Evolutionary conservation across 2,797 vertebrate species (phyloP).

Genomic region (Brachyalestes nurse): DNA sequence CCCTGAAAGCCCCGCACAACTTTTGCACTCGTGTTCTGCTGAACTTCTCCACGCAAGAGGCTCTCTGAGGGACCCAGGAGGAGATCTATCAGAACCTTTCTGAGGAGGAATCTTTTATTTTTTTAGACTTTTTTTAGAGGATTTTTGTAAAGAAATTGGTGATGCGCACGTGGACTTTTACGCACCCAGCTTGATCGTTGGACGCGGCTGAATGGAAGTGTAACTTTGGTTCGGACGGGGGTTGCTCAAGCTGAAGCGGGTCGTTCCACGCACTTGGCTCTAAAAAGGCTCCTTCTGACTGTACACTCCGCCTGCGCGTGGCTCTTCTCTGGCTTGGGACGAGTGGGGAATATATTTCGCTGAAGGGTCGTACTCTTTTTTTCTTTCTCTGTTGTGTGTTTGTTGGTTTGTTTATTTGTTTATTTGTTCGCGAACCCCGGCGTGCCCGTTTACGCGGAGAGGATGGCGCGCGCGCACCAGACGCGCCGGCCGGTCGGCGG

Average conservation of each 20-base stretch:
- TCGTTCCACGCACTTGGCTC: background rate
- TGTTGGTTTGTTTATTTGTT: slow-evolving; percentile 15
- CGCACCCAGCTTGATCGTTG: slow-evolving; percentile 12
- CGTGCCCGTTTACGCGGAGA: slow-evolving; percentile 57
- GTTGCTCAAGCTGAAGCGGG: slow-evolving; percentile 35
- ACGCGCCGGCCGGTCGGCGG: slow-evolving; percentile 62
- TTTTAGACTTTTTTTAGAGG: slow-evolving; percentile 2
- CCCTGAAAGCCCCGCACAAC: slow-evolving; percentile 41
- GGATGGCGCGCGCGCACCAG: slow-evolving; percentile 66
- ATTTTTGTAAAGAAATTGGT: slow-evolving; percentile 52
- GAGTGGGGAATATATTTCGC: slow-evolving; percentile 33
- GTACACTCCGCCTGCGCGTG: slow-evolving; percentile 1
- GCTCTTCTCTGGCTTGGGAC: background rate
- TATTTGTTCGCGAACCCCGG: background rate
- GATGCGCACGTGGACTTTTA: slow-evolving; percentile 44
- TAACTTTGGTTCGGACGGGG: slow-evolving; percentile 53
- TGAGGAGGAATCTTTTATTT: slow-evolving; percentile 2
- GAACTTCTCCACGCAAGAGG: slow-evolving; percentile 34
- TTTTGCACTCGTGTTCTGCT: slow-evolving; percentile 45
- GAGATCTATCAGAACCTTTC: background rate
- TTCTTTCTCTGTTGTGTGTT: background rate
- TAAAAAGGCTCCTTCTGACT: background rate
- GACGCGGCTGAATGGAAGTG: slow-evolving; percentile 49
- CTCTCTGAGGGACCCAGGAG: background rate
- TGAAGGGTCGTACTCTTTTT: background rate